Evolutionary conservation across 2,797 vertebrate species (phyloP).

Genomic region (Buceros bicornis): DNA sequence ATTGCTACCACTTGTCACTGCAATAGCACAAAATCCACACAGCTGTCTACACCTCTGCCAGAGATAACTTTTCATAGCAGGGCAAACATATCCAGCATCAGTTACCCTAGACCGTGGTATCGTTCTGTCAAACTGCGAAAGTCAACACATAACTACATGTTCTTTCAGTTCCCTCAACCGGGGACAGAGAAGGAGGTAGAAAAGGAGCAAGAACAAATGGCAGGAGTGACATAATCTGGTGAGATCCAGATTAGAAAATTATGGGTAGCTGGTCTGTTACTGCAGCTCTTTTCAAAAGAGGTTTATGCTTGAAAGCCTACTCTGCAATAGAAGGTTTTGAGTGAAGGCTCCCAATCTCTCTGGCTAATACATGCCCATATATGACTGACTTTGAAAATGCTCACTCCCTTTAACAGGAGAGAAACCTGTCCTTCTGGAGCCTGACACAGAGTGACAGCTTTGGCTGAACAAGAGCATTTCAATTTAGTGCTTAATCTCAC

Average conservation of each 20-base stretch:
- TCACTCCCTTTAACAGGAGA: background rate
- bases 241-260: background rate
- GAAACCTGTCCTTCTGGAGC: background rate
- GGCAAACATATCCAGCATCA: background rate
- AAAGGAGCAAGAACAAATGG: background rate
- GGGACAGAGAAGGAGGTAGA: background rate
- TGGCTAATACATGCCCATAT: background rate
- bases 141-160: background rate
- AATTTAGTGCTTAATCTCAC: constrained; percentile 29
- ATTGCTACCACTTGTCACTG: background rate
- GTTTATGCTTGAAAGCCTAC: background rate
- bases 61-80: background rate
- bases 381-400: background rate
- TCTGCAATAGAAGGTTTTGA: background rate
- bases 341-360: background rate
- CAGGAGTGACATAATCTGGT: background rate
- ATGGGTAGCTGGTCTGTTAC: background rate
- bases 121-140: background rate
- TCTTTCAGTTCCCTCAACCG: background rate
- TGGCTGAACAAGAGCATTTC: constrained; percentile 29
- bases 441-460: background rate
- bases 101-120: background rate
- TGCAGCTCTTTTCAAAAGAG: background rate
- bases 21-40: background rate
- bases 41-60: background rate